Evolutionary conservation across 1,140 invertebrate species (phyloP).

Genomic region (Habropoda laboriosa): DNA sequence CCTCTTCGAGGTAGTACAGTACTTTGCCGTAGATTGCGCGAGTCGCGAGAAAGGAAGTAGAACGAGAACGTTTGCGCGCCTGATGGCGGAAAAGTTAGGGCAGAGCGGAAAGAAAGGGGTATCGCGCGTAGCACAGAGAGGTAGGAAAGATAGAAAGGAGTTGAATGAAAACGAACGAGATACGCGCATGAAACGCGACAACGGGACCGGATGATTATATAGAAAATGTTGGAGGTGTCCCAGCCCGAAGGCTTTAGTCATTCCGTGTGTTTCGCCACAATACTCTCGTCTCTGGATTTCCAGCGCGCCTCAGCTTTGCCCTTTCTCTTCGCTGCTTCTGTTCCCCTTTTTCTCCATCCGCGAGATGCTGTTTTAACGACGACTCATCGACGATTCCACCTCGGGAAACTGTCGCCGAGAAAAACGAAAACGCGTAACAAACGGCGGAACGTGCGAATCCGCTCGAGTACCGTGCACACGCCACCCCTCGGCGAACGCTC

Average conservation of each 20-base stretch:
- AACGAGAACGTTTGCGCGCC: background rate
- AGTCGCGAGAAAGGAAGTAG: background rate
- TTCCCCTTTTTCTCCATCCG: background rate
- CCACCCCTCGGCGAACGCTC: slow-evolving; percentile 38
- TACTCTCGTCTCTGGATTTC: background rate
- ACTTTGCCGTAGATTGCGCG: background rate
- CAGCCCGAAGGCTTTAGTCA: slow-evolving; percentile 10
- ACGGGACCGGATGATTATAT: slow-evolving; percentile 56
- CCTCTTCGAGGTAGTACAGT: no score
- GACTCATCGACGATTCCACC: slow-evolving; percentile 30
- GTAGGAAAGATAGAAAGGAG: background rate
- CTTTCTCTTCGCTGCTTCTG: background rate
- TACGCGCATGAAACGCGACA: slow-evolving; percentile 10
- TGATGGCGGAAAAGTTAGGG: background rate
- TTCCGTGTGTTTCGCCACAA: slow-evolving; percentile 33
- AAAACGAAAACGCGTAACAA: slow-evolving; percentile 29
- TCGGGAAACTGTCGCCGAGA: slow-evolving; percentile 12
- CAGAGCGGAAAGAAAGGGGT: background rate
- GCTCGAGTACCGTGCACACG: background rate
- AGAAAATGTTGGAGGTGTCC: slow-evolving; percentile 41
- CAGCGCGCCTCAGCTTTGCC: background rate
- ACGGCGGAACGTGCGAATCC: slow-evolving; percentile 11
- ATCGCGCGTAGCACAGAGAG: background rate
- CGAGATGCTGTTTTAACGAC: slow-evolving; percentile 24
- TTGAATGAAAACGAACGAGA: slow-evolving; percentile 29